These are phyloP conservation scores for Leptura quadrifasciata DNA, from an alignment of 2,888 invertebrate species.

Conservation along the genomic window DNA sequence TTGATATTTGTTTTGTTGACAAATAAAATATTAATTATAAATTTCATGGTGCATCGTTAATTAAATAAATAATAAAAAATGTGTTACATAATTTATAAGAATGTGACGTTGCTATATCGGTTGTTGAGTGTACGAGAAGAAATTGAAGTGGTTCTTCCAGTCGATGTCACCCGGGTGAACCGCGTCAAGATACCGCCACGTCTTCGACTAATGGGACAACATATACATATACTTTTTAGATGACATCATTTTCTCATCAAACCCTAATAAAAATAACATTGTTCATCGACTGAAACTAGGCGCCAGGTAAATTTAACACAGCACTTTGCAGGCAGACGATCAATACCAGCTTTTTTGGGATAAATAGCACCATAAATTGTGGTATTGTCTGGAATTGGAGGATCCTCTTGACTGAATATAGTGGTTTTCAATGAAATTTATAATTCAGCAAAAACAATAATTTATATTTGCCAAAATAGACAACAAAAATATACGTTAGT, in stretches of 20 bases:
- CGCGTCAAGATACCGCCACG: constrained; percentile 40
- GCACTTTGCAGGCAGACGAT: constrained; percentile 58
- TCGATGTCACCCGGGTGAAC: constrained; percentile 30
- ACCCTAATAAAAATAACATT: constrained; percentile 72
- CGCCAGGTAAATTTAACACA: constrained; percentile 67
- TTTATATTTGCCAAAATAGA: no score
- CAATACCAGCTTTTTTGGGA: constrained; percentile 51
- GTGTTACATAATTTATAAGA: no score
- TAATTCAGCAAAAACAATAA: no score
- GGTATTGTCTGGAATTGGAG: constrained; percentile 41
- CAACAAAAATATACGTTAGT: no score
- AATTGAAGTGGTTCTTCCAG: constrained; percentile 43
- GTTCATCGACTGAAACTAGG: constrained; percentile 65
- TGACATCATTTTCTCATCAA: constrained; percentile 73
- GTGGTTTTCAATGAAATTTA: neutral
- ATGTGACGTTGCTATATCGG: neutral
- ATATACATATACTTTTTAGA: constrained; percentile 71
- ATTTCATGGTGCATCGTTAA: no score
- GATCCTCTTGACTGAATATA: neutral
- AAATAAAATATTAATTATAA: no score
- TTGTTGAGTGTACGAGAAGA: constrained; percentile 23
- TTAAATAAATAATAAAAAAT: no score
- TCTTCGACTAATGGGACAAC: constrained; percentile 69
- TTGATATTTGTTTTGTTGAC: no score
- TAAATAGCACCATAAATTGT: constrained; percentile 51